Base-by-base conservation (phyloP, 2,888 invertebrate genomes). In the Papilio demoleus region DNA sequence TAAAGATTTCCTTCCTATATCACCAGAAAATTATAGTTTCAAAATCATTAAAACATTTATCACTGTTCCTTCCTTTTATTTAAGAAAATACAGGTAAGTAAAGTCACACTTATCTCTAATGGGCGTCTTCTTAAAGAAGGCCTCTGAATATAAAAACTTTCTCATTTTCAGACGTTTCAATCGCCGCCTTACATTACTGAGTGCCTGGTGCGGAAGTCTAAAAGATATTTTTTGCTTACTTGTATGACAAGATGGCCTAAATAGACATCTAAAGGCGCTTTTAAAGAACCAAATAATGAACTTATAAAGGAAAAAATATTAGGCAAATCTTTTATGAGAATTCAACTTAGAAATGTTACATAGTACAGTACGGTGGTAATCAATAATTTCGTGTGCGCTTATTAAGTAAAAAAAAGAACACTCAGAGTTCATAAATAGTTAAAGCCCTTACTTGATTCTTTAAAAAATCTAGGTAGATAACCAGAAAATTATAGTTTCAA, bases 91-190 rank as follows among this genome's bases (percentile, higher is more conserved):
- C 31, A 27, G 9, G 17, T n/a, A 31, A 53, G 27, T 53, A 53
- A 27, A 50, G 24, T 24, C 14, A 24, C 27, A 56, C 31, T 56
- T 56, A 56, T 31, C 53, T 56, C 53, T 56, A 56, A 56, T 17
- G 9, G 53, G 24, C 53, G 53, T 27, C 53, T 31, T 56, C n/a
- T 56, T n/a, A 56, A 56, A 50, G 24, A 24, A 31, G 53, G 53
- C 53, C 31, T 31, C n/a, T 24, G 31, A 17, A 4, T 53, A 56
- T 9, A 17, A 6, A 31, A 17, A 2, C 3, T 53, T 50, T 53
- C 17, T 56, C 53, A 56, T 56, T 56, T 56, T 56, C 31, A 56
- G 31, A 56, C 53, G 53, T 56, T 56, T 56, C 31, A 56, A 56
- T 31, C 53, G 53, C 27, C 31, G 31, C 53, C 53, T 56, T 56